Evolutionary conservation across 2,888 invertebrate species (phyloP), one percentile per base, ranked within the genome.

Genomic region (Melinaea marsaeus): DNA sequence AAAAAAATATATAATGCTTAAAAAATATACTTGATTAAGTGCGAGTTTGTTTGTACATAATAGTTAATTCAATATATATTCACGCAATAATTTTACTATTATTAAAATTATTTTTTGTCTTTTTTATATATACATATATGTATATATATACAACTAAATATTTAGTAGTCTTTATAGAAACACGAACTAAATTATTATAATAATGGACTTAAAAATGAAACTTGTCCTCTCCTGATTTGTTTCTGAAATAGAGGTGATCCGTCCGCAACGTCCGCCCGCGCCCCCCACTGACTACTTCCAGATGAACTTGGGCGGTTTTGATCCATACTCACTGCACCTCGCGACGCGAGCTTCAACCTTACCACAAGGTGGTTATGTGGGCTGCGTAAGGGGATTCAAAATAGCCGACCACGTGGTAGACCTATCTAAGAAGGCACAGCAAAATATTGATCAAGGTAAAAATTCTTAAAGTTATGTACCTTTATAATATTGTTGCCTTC

Each of bases 261-360:
- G 95, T 60, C 97, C 97, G 6, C 96, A 96, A 82, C 92, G 97
- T 68, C 97, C 97, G 3, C 96, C 96, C 34, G 96, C 97, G 1
- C 96, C 96, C 5, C 97, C 97, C 0, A 96, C 95, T 0, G 95
- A 96, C 76, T 97, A 97, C 83, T 96, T 97, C 78, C 96, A 97
- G 88, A 92, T 95, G 75, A 96, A 97, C 83, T 91, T 97, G 55
- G 97, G 97, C 46, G 97, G 97, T 11, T 96, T 95, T 76, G 96
- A 97, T 82, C 91, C 93, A 2, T 94, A 94, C 76, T 95, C 95
- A 69, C 81, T 95, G 33, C 93, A 93, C 63, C 67, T 88, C 13
- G 86, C 90, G 0, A 74, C 82, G 0, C 75, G 86, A 68, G 86
- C 88, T 0, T 71, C 60, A 0, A 81, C 88, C 0, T 74, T 89